Base-by-base conservation (phyloP, 2,888 invertebrate genomes). In the Drosophila rellima region DNA sequence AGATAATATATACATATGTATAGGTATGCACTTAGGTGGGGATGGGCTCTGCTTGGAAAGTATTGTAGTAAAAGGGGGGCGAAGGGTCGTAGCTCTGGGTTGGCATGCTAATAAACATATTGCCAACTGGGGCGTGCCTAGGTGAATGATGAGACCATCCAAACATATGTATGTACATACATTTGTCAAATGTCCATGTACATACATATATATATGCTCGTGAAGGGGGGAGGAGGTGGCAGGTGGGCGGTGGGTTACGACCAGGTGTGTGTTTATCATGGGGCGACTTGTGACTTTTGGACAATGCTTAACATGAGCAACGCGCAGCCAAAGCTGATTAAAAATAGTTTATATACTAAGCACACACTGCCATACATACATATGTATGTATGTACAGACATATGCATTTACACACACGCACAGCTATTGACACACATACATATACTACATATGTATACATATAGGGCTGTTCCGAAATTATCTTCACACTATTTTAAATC, bases 291-390 rank as follows among this genome's bases (percentile, higher is more conserved):
- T 61, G 74, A 78, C 39, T 68, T 62, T 73, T 65, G 78, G 64
- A 75, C 61, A 78, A 74, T 75, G 78, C 50, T 73, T 61, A 75
- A 68, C 42, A 78, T 64, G 56, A 73, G 23, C 61, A 64, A 54
- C 50, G 74, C 62, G 50, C 60, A 64, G 54, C 60, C 50, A 75
- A 68, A 74, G 74, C 74, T 74, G 57, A 78, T 68, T 78, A 72
- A 76, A 72, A 72, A 67, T 65, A 65, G 64, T 78, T 65, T 60
- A 54, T 54, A 64, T 62, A 45, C 44, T 55, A 33, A 44, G 55
- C 18, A 18, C 45, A 61, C 48, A 39, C 44, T 47, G 50, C 23
- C 39, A 40, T 40, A 66, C 44, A 31, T 17, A 47, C 10, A 37
- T n/a, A n/a, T n/a, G n/a, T n/a, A n/a, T n/a, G n/a, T n/a, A n/a